Base-by-base conservation (phyloP, 2,888 invertebrate species). In the Heliconius cydno region DNA sequence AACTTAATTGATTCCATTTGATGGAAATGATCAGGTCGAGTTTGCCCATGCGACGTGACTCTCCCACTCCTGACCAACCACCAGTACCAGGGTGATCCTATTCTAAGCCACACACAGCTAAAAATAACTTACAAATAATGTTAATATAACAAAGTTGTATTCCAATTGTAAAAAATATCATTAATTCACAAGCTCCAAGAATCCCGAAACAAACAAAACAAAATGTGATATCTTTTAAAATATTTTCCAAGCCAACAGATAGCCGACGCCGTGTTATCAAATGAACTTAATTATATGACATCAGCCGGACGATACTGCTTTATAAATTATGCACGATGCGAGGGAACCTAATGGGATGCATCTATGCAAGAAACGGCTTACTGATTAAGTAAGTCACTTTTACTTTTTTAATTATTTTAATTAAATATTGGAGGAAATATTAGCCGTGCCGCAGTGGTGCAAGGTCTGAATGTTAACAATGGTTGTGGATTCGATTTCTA, bases 281-380 rank as follows among this genome's bases (percentile, higher is more conserved):
- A 78, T 73, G 66, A 78, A 66, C 73, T 41, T 73, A 66, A 78
- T 78, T 73, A 72, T 25, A 38, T 34, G 71, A 30, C 73, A n/a
- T 25, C 77, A 15, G 52, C 13, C 28, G 34, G 70, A 71, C 52
- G 72, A 52, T 67, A 65, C 70, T 46, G 71, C 60, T 46, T 71
- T 77, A 71, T 71, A 63, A 77, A 71, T 78, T 73, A 78, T 66
- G 52, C 30, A 65, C 19, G 41, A 28, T 12, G 28, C 19, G 41
- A 28, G 19, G 41, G n/a, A n/a, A 65, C 63, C 30, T 65, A 65
- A 77, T 63, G 2, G 30, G 77, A 77, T 13, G 13, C 46, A 41
- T 28, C 19, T 52, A 60, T 60, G 28, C 34, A 34, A n/a, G n/a
- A 30, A n/a, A 38, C n/a, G 25, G 30, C n/a, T 38, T 13, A 60